Conservation (phyloP, 2,797 vertebrate species). For the Cynodonichthys magdalenae region DNA sequence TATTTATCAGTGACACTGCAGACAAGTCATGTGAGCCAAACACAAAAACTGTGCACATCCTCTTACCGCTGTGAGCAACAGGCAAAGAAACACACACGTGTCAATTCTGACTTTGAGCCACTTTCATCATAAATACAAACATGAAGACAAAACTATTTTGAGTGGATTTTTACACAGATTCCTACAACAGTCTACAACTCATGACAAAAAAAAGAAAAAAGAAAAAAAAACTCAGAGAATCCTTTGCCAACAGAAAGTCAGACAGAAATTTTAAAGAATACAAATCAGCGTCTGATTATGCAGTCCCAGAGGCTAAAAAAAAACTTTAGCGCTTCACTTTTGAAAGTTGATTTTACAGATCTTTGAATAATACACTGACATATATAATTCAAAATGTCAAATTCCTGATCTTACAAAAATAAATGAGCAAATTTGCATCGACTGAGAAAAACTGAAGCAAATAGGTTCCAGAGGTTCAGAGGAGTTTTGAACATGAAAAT, state of each 20-base stretch:
- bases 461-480: slow-evolving; percentile 3
- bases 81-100: slow-evolving; percentile 30
- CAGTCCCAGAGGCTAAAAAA: slow-evolving; percentile 7
- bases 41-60: slow-evolving; percentile 17
- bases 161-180: slow-evolving; percentile 22
- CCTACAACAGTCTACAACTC: slow-evolving; percentile 6
- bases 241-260: neutral
- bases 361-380: slow-evolving; percentile 3
- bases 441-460: slow-evolving; percentile 2
- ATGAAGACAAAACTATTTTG: slow-evolving; percentile 4
- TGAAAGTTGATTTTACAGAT: neutral
- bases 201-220: slow-evolving; percentile 22
- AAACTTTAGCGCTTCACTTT: slow-evolving; percentile 14
- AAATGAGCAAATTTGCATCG: neutral
- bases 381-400: neutral
- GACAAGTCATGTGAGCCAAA: slow-evolving; percentile 45
- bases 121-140: slow-evolving; percentile 3
- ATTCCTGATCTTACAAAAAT: neutral
- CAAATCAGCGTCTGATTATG: slow-evolving; percentile 29
- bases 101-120: slow-evolving; percentile 20
- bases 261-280: neutral
- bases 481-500: neutral
- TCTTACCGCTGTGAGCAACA: slow-evolving; percentile 19
- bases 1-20: slow-evolving; percentile 76
- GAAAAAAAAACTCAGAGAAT: slow-evolving; percentile 10